Conservation (phyloP, 2,797 vertebrate species). For the Falco novaeseelandiae region DNA sequence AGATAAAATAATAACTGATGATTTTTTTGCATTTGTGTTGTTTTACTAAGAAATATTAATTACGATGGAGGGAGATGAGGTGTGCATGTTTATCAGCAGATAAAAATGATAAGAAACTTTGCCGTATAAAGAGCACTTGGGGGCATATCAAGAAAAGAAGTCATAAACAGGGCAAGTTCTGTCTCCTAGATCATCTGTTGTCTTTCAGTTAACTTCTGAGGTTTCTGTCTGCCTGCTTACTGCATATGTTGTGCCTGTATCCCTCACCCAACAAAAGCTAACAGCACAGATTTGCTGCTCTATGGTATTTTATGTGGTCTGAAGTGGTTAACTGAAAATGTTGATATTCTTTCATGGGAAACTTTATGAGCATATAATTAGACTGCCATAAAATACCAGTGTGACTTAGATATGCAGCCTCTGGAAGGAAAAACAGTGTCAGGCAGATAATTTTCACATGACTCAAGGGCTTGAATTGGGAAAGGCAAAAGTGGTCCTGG, state of each 20-base stretch:
- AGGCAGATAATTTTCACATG: background rate
- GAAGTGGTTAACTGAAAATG: background rate
- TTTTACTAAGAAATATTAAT: background rate
- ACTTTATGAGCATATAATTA: background rate
- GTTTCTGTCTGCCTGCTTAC: background rate
- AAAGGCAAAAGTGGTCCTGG: background rate
- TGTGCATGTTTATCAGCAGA: background rate
- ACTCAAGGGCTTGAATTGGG: background rate
- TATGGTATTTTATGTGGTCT: accelerated
- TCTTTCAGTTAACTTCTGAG: background rate
- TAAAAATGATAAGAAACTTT: background rate
- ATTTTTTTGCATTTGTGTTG: background rate
- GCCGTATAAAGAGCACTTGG: background rate
- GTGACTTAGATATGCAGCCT: background rate
- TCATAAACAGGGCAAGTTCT: background rate
- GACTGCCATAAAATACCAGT: background rate
- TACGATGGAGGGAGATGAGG: background rate
- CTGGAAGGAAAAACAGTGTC: background rate
- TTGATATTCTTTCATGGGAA: background rate
- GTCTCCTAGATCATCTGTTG: background rate
- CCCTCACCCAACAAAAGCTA: background rate
- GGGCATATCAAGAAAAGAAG: background rate
- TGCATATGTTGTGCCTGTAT: background rate
- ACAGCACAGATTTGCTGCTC: background rate
- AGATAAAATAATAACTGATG: background rate